phyloP scores from a whole-genome alignment of 1,140 invertebrate genomes.

The Drosophila tristis region DNA sequence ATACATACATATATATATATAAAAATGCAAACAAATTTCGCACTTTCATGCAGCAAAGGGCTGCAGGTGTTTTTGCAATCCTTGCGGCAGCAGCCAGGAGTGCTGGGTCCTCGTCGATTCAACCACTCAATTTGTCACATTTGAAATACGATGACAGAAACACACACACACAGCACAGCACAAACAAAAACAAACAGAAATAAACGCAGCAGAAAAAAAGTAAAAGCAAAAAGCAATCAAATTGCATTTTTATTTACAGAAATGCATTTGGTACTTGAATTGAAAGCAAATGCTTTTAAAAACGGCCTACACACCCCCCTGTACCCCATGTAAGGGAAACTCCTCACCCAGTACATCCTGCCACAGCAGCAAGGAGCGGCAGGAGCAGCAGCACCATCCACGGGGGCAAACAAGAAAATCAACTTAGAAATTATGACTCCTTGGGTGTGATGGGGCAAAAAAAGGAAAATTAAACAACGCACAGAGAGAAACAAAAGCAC shows the following conservation, averaged over 20 bases:
- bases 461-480: slow-evolving; percentile 68
- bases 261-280: slow-evolving; percentile 74
- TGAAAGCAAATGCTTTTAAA: slow-evolving; percentile 29
- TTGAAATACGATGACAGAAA: slow-evolving; percentile 73
- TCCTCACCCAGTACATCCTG: too few species aligned
- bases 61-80: slow-evolving; percentile 52
- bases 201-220: too few species aligned
- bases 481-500: slow-evolving; percentile 61
- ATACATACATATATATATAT: slow-evolving; percentile 22
- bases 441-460: slow-evolving; percentile 54
- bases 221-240: slow-evolving; percentile 60
- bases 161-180: slow-evolving; percentile 1
- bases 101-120: slow-evolving; percentile 26
- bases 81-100: slow-evolving; percentile 23
- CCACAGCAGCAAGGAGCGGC: not conserved
- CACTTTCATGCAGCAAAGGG: not conserved
- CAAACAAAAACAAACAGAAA: slow-evolving; percentile 30
- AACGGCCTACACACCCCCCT: not conserved
- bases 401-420: slow-evolving; percentile 70
- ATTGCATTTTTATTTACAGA: slow-evolving; percentile 82
- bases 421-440: slow-evolving; percentile 80
- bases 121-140: slow-evolving; percentile 78
- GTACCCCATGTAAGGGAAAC: not conserved
- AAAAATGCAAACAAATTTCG: slow-evolving; percentile 81
- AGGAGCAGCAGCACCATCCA: not conserved